Base-by-base conservation (phyloP, 30 jellyfish, hydroid and myxozoan species). In the Hydractinia echinata region DNA sequence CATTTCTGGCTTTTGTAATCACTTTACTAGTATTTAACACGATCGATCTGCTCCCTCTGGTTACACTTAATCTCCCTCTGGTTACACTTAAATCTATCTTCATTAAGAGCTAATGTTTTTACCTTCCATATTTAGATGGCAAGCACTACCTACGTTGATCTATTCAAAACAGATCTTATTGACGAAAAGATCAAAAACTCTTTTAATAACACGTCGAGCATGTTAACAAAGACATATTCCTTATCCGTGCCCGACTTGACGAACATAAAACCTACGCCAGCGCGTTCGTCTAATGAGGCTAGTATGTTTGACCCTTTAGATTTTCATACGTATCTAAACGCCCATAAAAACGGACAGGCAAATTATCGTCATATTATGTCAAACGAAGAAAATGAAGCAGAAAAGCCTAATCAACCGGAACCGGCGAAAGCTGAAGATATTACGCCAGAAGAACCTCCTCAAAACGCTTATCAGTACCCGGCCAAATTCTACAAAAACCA, bases 121-220 rank as follows among this genome's bases (percentile, higher is more conserved):
- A 30, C 44, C 44, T 30, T 30, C 2, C 44, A 30, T 30, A 30
- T 30, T 30, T 30, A 30, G 44, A 30, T 30, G 44, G 44, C 44
- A 30, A 30, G 44, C 44, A 30, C 44, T 30, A 64, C 6, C 39
- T 64, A 64, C 4, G 74, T 64, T 6, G 74, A 64, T 13, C 19
- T 13, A 9, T 64, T 64, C 18, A 64, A 64, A 13, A 64, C 74
- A 64, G 74, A 64, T 51, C 39, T 44, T 44, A 64, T 64, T 13
- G 74, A 64, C 16, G 8, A 64, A 8, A 64, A 64, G 39, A 64
- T 64, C 74, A 64, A 64, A 64, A 64, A 64, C 74, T 64, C 74
- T 64, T 64, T 64, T 13, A 64, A 13, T 64, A 64, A 13, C 74
- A 64, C 74, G 10, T 6, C 74, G 39, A 13, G 39, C 4, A n/a